A percentile compares a stretch with the other conserved stretches of the same genome.
These are phyloP conservation scores for Thaumetopoea pityocampa DNA, from an alignment of 1,140 invertebrate genomes.

Conservation along the genomic window DNA sequence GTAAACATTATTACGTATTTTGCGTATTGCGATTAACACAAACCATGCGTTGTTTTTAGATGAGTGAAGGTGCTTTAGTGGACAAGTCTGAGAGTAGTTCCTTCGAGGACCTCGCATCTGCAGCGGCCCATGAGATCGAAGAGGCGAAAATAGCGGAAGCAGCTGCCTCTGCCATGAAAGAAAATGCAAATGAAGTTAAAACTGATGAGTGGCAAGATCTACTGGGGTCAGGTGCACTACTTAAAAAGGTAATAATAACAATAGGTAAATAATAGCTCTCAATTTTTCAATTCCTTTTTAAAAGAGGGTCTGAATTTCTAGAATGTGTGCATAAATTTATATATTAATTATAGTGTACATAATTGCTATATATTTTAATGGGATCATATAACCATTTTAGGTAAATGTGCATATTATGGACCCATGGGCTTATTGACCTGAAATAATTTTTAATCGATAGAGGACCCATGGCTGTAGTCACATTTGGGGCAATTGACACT, in stretches of 20 bases:
- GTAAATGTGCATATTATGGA: no score
- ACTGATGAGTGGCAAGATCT: conserved; percentile 67
- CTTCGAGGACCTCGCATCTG: conserved; percentile 69
- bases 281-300: no score
- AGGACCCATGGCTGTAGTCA: no score
- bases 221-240: conserved; percentile 61
- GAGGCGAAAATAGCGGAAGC: conserved; percentile 60
- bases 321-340: no score
- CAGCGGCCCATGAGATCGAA: conserved; percentile 62
- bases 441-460: no score
- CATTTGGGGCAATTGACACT: no score
- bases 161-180: conserved; percentile 41
- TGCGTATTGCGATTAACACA: conserved; percentile 25
- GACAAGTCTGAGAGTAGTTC: conserved; percentile 74
- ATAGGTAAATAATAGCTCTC: no score
- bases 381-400: no score
- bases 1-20: conserved; percentile 56
- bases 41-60: conserved; percentile 54
- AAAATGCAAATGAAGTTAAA: conserved; percentile 38
- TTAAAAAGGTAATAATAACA: conserved; percentile 71
- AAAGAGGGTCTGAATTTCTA: no score
- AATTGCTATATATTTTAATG: no score
- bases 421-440: no score
- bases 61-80: conserved; percentile 63
- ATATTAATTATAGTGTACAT: no score